These are phyloP conservation scores for Pantherophis alleghaniensis DNA, from an alignment of 2,797 vertebrate species.

Conservation along the genomic window DNA sequence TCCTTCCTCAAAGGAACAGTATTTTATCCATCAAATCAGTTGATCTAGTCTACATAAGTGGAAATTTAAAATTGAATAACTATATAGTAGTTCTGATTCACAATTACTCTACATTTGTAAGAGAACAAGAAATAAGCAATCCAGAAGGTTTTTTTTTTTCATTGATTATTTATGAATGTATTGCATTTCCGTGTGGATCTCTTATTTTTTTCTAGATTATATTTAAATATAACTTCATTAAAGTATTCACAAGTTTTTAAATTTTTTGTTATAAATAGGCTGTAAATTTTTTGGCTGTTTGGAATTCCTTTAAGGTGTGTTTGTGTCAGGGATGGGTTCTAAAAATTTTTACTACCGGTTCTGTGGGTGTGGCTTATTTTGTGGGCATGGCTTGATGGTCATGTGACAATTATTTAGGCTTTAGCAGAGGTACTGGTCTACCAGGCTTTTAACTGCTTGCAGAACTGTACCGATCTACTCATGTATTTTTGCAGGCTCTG, in stretches of 20 bases:
- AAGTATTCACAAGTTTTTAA: neutral
- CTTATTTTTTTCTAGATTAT: neutral
- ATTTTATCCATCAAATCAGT: neutral
- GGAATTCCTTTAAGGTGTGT: neutral
- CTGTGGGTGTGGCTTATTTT: no score
- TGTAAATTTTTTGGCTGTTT: neutral
- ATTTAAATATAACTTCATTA: neutral
- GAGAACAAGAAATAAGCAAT: neutral
- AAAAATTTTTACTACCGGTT: no score
- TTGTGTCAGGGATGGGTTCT: neutral
- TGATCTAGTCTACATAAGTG: neutral
- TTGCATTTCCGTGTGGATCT: neutral
- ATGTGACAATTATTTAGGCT: no score
- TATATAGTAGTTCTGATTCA: neutral
- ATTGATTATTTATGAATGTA: neutral
- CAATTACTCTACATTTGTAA: neutral
- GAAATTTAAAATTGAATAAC: neutral
- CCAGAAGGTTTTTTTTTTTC: neutral
- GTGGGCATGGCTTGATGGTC: no score
- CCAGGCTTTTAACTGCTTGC: no score
- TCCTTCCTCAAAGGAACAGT: neutral
- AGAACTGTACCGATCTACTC: no score
- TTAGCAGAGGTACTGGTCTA: no score
- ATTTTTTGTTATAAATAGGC: neutral
- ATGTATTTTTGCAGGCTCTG: no score